Evolutionary conservation across 1,140 invertebrate species (phyloP).

Genomic region (Psilanteris sp.): DNA sequence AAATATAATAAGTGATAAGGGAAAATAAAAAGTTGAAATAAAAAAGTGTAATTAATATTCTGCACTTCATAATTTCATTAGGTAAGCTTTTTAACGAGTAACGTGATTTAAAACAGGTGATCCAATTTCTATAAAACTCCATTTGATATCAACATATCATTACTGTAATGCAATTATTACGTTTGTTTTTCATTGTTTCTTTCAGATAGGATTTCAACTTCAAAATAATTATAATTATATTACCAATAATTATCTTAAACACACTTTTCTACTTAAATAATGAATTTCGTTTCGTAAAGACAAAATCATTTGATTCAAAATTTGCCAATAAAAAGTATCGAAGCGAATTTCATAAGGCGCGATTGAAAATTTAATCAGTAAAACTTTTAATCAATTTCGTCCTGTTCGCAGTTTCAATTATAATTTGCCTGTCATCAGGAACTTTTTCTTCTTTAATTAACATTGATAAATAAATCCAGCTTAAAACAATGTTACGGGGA

Average conservation of each 20-base stretch:
- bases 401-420: conserved; percentile 31
- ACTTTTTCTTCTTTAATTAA: conserved; percentile 51
- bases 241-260: no score
- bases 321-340: conserved; percentile 23
- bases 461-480: conserved; percentile 53
- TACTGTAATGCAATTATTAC: no score
- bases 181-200: no score
- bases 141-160: no score
- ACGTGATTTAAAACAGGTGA: no score
- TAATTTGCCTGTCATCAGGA: conserved; percentile 10
- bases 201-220: no score
- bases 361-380: conserved; percentile 50
- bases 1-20: no score
- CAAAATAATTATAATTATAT: background rate
- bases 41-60: no score
- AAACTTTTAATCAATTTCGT: conserved; percentile 50
- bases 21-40: no score
- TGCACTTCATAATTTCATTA: no score
- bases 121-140: no score
- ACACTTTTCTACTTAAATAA: conserved; percentile 3
- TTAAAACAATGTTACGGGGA: conserved; percentile 42
- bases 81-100: no score
- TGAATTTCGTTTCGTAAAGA: conserved; percentile 14
- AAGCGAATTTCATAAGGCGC: conserved; percentile 42
- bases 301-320: conserved; percentile 15